These are phyloP conservation scores for Austrolebias charrua DNA, from an alignment of 2,797 vertebrate genomes.

Conservation along the genomic window DNA sequence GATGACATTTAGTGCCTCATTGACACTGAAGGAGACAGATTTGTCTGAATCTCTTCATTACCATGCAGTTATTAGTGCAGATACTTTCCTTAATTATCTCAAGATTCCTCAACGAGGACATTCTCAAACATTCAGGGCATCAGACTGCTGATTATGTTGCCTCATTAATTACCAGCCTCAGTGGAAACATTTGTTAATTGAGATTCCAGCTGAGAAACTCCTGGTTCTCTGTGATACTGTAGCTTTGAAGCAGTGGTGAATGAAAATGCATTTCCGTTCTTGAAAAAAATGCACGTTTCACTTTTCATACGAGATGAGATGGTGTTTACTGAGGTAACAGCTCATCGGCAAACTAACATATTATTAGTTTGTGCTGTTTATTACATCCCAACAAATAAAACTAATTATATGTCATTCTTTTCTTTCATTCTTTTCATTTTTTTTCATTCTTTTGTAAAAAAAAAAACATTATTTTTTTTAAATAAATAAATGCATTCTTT, in stretches of 20 bases:
- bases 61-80: slow-evolving; percentile 53
- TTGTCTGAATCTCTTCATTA: slow-evolving; percentile 26
- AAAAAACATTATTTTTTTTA: too few species aligned
- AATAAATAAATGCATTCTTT: too few species aligned
- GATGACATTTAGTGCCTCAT: too few species aligned
- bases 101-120: slow-evolving; percentile 67
- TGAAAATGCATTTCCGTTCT: neutral
- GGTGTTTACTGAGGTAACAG: too few species aligned
- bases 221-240: slow-evolving; percentile 73
- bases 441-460: too few species aligned
- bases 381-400: neutral
- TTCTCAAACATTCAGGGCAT: slow-evolving; percentile 62
- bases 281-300: too few species aligned
- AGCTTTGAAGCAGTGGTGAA: slow-evolving; percentile 62
- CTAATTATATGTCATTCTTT: neutral
- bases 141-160: slow-evolving; percentile 62
- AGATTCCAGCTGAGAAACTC: slow-evolving; percentile 65
- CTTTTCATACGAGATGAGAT: too few species aligned
- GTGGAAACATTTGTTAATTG: slow-evolving; percentile 74
- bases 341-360: neutral
- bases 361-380: neutral
- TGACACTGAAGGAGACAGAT: neutral
- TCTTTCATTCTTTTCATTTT: too few species aligned
- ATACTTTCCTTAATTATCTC: slow-evolving; percentile 60
- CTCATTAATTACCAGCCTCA: slow-evolving; percentile 71